Percentiles rank a stretch among this genome's conserved stretches.
Evolutionary conservation across 2,113 vertebrate species (phyloP).

Genomic region (Electrona antarctica): DNA sequence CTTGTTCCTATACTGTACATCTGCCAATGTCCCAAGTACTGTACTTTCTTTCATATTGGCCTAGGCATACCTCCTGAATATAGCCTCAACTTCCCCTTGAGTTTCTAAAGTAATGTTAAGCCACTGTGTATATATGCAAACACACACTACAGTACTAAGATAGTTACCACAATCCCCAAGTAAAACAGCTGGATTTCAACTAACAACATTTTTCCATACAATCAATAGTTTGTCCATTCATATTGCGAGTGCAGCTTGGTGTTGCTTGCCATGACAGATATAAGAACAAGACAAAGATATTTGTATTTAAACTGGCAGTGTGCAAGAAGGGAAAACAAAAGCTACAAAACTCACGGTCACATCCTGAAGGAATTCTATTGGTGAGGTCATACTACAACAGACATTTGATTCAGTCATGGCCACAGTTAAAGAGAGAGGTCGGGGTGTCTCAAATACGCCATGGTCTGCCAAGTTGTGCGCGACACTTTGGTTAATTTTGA

Average conservation of each 20-base stretch:
- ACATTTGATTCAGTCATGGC: conserved; percentile 66
- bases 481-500: conserved; percentile 6
- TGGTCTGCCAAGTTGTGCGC: conserved; percentile 12
- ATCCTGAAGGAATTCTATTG: conserved; percentile 36
- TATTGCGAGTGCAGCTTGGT: conserved; percentile 59
- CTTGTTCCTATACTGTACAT: conserved; percentile 12
- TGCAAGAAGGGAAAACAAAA: conserved; percentile 52
- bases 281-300: conserved; percentile 34
- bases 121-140: conserved; percentile 61
- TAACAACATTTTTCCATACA: conserved; percentile 38
- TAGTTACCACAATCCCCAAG: conserved; percentile 33
- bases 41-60: conserved; percentile 12
- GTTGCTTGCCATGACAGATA: conserved; percentile 33
- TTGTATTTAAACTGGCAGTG: conserved; percentile 69
- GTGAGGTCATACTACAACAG: conserved; percentile 63
- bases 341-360: conserved; percentile 21
- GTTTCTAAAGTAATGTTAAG: conserved; percentile 48
- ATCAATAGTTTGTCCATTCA: conserved; percentile 32
- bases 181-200: conserved; percentile 24
- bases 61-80: conserved; percentile 34
- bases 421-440: conserved; percentile 35
- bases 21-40: conserved; percentile 12
- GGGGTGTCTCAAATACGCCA: conserved; percentile 31
- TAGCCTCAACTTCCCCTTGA: background rate
- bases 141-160: conserved; percentile 54